These are phyloP conservation scores for Sepioteuthis lessoniana DNA, from an alignment of 2,888 invertebrate species.

Conservation along the genomic window DNA sequence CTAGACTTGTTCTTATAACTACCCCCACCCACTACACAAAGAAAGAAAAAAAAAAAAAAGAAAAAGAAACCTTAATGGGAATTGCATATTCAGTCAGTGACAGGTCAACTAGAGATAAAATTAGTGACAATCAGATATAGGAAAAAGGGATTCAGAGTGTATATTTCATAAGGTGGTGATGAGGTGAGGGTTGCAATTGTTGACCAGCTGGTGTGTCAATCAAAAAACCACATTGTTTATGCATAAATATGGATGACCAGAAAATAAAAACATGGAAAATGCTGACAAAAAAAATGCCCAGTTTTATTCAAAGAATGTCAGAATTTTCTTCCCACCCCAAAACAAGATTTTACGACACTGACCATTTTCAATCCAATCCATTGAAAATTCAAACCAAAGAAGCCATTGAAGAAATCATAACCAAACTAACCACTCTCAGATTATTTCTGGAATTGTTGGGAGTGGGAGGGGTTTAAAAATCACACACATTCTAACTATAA, in stretches of 20 bases:
- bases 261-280: neutral
- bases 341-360: too few species aligned
- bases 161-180: neutral
- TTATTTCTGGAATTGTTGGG: too few species aligned
- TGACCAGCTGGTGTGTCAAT: conserved; percentile 33
- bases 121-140: neutral
- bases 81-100: neutral
- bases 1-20: neutral
- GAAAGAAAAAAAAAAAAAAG: too few species aligned
- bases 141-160: neutral
- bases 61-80: too few species aligned
- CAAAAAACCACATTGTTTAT: neutral
- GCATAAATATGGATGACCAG: neutral
- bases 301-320: neutral
- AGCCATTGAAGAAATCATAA: too few species aligned
- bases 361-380: too few species aligned
- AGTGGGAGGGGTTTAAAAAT: too few species aligned
- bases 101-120: neutral
- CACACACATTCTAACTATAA: too few species aligned
- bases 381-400: too few species aligned
- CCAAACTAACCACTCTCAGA: too few species aligned
- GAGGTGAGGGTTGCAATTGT: neutral
- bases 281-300: neutral
- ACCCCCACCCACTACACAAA: neutral
- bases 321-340: neutral